A percentile compares a stretch with the other conserved stretches of the same genome.
Evolutionary conservation across 2,113 vertebrate species (phyloP).

Genomic region (Petaurus breviceps): DNA sequence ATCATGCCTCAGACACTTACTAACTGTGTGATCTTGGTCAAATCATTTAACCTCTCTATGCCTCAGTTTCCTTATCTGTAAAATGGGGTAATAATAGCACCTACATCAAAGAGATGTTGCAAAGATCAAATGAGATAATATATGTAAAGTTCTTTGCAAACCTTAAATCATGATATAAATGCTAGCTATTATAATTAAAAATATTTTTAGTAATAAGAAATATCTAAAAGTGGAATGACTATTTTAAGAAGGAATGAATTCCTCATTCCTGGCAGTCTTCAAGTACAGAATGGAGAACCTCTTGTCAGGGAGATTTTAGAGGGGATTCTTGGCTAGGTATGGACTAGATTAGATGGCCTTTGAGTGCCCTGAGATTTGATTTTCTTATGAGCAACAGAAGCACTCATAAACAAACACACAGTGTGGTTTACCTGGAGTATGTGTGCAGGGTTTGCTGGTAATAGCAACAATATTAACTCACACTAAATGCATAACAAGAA

Average conservation of each 20-base stretch:
- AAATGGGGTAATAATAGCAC: no score
- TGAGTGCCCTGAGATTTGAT: neutral
- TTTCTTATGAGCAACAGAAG: neutral
- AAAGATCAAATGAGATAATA: neutral
- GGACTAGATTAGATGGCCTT: neutral
- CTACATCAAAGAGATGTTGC: neutral
- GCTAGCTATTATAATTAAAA: neutral
- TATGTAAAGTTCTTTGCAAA: neutral
- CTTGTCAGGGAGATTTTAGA: neutral
- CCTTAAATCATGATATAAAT: neutral
- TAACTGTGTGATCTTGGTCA: neutral
- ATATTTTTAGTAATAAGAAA: neutral
- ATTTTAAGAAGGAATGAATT: neutral
- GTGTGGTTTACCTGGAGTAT: neutral
- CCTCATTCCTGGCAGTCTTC: neutral
- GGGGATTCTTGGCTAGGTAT: neutral
- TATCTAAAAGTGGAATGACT: neutral
- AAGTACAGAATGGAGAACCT: neutral
- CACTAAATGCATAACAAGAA: neutral
- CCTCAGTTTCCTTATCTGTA: neutral
- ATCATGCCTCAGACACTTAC: neutral
- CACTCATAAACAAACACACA: neutral
- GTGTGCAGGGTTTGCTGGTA: neutral
- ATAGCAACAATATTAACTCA: neutral
- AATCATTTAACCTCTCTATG: neutral